phyloP scores from a whole-genome alignment of 2,113 vertebrate genomes.

The Corvus hawaiiensis region DNA sequence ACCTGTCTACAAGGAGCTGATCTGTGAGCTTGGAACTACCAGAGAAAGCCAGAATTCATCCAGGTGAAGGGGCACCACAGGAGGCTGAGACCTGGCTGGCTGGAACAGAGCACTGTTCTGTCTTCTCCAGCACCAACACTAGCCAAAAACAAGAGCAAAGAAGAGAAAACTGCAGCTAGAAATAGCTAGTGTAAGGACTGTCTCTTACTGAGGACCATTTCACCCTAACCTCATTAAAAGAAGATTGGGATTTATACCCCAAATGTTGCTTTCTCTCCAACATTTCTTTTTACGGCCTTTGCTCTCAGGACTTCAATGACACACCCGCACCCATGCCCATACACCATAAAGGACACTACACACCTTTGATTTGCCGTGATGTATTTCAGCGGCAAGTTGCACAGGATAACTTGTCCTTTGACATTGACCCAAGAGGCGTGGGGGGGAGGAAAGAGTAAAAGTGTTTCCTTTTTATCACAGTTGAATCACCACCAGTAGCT shows the following conservation, averaged over 20 bases:
- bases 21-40: background rate
- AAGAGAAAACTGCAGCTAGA: background rate
- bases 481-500: background rate
- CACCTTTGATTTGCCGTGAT: background rate
- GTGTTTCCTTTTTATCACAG: background rate
- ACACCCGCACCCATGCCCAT: background rate
- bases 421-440: background rate
- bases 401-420: background rate
- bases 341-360: background rate
- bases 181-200: background rate
- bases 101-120: background rate
- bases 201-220: background rate
- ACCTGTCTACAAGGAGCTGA: background rate
- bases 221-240: background rate
- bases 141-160: background rate
- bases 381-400: background rate
- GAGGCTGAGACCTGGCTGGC: background rate
- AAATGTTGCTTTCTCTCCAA: background rate
- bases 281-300: background rate
- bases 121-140: background rate
- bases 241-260: background rate
- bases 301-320: background rate
- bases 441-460: background rate
- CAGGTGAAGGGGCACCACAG: background rate
- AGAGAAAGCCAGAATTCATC: background rate